Conservation (phyloP, 2,113 vertebrate genomes). For the Donacobius atricapilla region DNA sequence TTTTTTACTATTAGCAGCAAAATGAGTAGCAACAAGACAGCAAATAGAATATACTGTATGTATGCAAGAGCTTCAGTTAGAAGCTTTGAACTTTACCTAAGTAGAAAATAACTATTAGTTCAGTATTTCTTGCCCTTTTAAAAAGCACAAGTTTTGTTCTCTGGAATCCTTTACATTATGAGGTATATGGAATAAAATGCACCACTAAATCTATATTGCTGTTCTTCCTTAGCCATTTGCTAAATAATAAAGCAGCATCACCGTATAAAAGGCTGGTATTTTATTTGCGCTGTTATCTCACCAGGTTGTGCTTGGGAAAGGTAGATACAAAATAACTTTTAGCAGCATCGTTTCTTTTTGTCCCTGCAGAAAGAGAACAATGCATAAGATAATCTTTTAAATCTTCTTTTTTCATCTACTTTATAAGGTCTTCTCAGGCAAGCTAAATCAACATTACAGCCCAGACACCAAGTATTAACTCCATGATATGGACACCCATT, state of each 20-base stretch:
- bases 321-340: not conserved
- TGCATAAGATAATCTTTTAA: not conserved
- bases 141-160: not conserved
- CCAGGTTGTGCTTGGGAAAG: not conserved
- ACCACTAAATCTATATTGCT: not conserved
- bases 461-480: not conserved
- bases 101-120: not conserved
- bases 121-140: not conserved
- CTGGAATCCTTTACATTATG: not conserved
- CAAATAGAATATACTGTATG: not conserved
- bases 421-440: not conserved
- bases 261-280: not conserved
- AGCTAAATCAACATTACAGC: not conserved
- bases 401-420: not conserved
- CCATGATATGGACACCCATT: not conserved
- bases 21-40: not conserved
- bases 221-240: not conserved
- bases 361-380: not conserved
- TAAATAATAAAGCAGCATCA: conserved; percentile 24
- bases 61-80: not conserved
- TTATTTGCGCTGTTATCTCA: not conserved
- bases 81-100: not conserved
- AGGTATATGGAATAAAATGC: not conserved
- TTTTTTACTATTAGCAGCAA: not conserved
- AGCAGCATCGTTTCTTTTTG: not conserved